Evolutionary conservation across 2,888 invertebrate genomes (phyloP), one percentile per base, ranked within the genome.

Genomic region (Dasypogon diadema): DNA sequence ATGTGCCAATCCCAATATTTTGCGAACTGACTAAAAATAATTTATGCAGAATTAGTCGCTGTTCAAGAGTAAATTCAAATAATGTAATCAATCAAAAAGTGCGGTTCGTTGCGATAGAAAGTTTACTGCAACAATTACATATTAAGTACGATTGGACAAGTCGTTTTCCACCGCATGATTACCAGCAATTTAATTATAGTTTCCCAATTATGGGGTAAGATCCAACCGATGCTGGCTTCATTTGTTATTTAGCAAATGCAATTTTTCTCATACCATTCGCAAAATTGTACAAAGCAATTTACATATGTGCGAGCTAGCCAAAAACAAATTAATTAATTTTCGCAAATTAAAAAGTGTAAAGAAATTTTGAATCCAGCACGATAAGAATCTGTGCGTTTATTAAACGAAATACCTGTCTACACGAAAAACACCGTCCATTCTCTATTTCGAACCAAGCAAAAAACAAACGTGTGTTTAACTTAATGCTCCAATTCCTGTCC

Each of bases 401-500:
- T n/a, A n/a, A n/a, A n/a, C n/a, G n/a, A n/a, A n/a, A n/a, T n/a
- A n/a, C n/a, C n/a, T n/a, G n/a, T n/a, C n/a, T n/a, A n/a, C n/a
- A n/a, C n/a, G n/a, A n/a, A n/a, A n/a, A n/a, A n/a, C n/a, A n/a
- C n/a, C n/a, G n/a, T n/a, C n/a, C n/a, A n/a, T n/a, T n/a, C n/a
- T n/a, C n/a, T n/a, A n/a, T n/a, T n/a, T n/a, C n/a, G n/a, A n/a
- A n/a, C n/a, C n/a, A n/a, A n/a, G n/a, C n/a, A n/a, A n/a, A n/a
- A n/a, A n/a, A 30, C 48, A 48, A 48, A 48, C 48, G 48, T 3
- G 12, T 14, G 12, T 48, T 48, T 48, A 8, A 48, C 48, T 48
- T 48, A 48, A 16, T 63, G 63, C 63, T 63, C 63, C 34, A 42
- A 63, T 63, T 37, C 34, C n/a, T 22, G 34, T 21, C 63, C 8